These are phyloP conservation scores for Eupithecia pulchellata DNA, from an alignment of 2,888 invertebrate genomes.

Conservation along the genomic window DNA sequence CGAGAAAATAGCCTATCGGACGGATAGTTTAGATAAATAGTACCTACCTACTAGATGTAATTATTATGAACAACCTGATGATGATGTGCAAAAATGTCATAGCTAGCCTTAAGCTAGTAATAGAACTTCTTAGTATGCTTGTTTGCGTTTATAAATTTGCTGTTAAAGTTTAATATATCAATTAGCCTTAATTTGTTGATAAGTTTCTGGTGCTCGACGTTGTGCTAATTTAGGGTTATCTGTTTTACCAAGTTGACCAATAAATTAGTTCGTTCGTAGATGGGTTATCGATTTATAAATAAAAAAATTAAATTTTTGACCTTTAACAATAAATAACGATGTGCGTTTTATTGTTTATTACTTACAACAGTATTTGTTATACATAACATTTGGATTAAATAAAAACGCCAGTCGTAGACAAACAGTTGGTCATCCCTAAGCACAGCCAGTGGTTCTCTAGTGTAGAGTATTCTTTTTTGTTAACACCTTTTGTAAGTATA, in stretches of 20 bases:
- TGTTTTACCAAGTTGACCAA: constrained; percentile 21
- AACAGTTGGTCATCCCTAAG: constrained; percentile 69
- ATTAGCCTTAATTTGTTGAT: constrained; percentile 34
- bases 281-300: constrained; percentile 19
- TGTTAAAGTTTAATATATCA: constrained; percentile 17
- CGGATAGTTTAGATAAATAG: neutral
- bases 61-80: neutral
- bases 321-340: constrained; percentile 19
- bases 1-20: neutral
- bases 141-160: neutral
- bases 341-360: constrained; percentile 17
- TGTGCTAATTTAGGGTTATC: constrained; percentile 49
- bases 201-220: constrained; percentile 25
- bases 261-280: constrained; percentile 33
- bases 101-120: no score
- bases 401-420: constrained; percentile 50
- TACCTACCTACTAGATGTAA: neutral
- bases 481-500: constrained; percentile 84
- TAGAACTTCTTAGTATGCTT: neutral
- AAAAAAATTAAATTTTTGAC: neutral
- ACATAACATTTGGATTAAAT: neutral
- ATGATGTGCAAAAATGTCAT: no score
- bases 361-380: constrained; percentile 10
- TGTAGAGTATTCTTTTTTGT: constrained; percentile 72
- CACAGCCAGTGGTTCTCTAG: constrained; percentile 60